A percentile compares a stretch with the other conserved stretches of the same genome.
Conservation (phyloP, 2,888 invertebrate species). For the Leptinotarsa juncta region DNA sequence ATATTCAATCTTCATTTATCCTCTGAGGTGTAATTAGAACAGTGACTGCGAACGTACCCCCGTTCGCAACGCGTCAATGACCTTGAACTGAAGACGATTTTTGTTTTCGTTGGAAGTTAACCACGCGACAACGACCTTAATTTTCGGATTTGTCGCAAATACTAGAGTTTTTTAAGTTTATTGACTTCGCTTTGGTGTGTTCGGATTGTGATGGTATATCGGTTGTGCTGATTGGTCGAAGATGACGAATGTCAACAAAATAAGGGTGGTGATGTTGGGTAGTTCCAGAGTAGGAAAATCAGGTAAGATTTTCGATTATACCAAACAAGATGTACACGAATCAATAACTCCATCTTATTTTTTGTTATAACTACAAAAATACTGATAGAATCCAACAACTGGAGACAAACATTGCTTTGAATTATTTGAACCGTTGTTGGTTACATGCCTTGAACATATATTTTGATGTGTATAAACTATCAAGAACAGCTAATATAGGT, state of each 20-base stretch:
- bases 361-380: background rate
- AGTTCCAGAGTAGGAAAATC: slow-evolving; percentile 83
- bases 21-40: slow-evolving; percentile 33
- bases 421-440: too few relatives aligned
- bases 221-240: slow-evolving; percentile 24
- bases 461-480: too few relatives aligned
- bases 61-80: slow-evolving; percentile 35
- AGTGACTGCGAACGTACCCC: slow-evolving; percentile 26
- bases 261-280: slow-evolving; percentile 83
- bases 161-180: slow-evolving; percentile 1
- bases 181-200: slow-evolving; percentile 22
- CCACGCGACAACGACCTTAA: slow-evolving; percentile 17
- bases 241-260: slow-evolving; percentile 84
- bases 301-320: slow-evolving; percentile 67
- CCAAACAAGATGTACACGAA: background rate
- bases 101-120: slow-evolving; percentile 16
- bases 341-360: background rate
- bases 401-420: too few relatives aligned
- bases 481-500: too few relatives aligned
- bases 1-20: slow-evolving; percentile 31
- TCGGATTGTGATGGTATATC: slow-evolving; percentile 14
- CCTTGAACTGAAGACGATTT: slow-evolving; percentile 37
- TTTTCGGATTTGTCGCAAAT: slow-evolving; percentile 5
- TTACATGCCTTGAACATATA: too few relatives aligned
- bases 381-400: too few relatives aligned